Evolutionary conservation across 2,888 invertebrate species (phyloP).

Genomic region (Pterobdella sp.): DNA sequence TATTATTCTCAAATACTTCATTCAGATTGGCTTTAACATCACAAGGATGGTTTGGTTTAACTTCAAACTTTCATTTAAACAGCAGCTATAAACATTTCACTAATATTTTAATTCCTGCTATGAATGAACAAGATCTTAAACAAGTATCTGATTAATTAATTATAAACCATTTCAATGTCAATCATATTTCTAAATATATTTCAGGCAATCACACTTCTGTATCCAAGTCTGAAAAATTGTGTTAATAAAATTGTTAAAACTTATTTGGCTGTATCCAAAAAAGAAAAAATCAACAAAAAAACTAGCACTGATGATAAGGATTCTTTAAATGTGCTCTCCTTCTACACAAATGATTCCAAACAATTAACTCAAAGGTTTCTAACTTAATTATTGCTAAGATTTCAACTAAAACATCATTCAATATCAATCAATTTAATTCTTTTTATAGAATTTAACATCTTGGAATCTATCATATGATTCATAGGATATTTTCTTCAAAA

Average conservation of each 20-base stretch:
- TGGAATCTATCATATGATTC: not conserved
- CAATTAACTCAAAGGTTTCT: constrained; percentile 21
- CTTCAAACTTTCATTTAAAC: constrained; percentile 17
- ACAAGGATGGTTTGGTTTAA: not conserved
- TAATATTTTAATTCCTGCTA: constrained; percentile 5
- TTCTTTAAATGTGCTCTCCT: not conserved
- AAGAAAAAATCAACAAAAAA: not conserved
- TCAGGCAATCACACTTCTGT: constrained; percentile 2
- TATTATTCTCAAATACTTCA: not conserved
- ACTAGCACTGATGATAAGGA: not conserved
- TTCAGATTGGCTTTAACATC: constrained; percentile 13
- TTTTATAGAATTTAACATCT: not conserved
- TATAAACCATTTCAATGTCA: too few relatives aligned
- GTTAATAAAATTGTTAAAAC: constrained; percentile 3
- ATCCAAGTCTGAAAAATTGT: constrained; percentile 12
- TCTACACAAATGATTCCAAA: constrained; percentile 1
- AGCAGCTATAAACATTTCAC: constrained; percentile 12
- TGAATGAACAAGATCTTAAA: constrained; percentile 20
- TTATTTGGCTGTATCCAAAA: not conserved
- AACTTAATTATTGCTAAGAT: not conserved
- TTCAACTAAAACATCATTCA: not conserved
- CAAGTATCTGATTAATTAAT: too few relatives aligned
- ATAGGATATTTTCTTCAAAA: not conserved
- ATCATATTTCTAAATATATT: too few relatives aligned
- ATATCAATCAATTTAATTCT: not conserved